Evolutionary conservation across 2,113 vertebrate genomes (phyloP), one percentile per base, ranked within the genome.

Genomic region (Zosterops japonicus): DNA sequence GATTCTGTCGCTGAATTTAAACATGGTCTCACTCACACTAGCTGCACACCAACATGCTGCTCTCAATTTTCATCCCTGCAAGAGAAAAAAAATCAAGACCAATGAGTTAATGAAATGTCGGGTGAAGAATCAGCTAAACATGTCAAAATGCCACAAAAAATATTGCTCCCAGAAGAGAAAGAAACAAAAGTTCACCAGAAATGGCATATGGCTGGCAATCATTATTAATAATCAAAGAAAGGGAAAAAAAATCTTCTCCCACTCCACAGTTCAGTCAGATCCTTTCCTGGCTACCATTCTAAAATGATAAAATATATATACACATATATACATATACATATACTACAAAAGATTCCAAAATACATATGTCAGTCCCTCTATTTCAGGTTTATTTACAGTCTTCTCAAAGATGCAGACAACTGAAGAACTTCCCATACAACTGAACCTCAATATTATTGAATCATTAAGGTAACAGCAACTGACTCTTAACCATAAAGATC

Each of bases 41-140:
- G 50, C 53, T 79, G 47, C 47, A 57, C 64, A 94, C 63, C 75
- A 90, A 46, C 63, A 63, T 5, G 24, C 59, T 94, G 71, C 82
- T 92, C 79, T 93, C 82, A 83, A 14, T 92, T 96, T 91, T 86
- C 85, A 83, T 74, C 64, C 47, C 56, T 90, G 56, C 19, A 90
- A 86, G 78, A 76, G 35, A 59, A 93, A 93, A 95, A 94, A 95
- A 85, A 86, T 72, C 63, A 86, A 90, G 75, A 90, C 44, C 68
- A 90, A 50, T 9, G 63, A 83, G 39, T 94, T 95, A 94, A 93
- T 94, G 78, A 96, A 91, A 93, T 94, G 90, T 90, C 1, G 0
- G 55, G 49, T 92, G 79, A 95, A 91, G 79, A 96, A 95, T 70
- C 85, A 96, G 71, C 79, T 88, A 93, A 86, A 95, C 76, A 81